Base-by-base conservation (phyloP, 1,140 invertebrate genomes). In the Dinothrombium tinctorium region DNA sequence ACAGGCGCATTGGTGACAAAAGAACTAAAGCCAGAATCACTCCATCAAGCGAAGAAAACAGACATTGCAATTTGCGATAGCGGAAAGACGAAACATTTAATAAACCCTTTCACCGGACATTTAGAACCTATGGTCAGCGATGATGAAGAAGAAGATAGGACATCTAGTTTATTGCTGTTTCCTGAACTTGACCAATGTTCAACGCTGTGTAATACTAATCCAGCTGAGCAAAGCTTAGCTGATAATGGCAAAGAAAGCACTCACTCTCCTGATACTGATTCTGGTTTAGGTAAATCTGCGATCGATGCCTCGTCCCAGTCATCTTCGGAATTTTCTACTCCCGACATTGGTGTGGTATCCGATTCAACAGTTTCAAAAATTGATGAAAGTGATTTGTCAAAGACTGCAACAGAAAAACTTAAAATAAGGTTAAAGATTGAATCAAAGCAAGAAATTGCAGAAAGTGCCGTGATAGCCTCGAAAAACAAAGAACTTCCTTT, bases 31-130 rank as follows among this genome's bases (percentile, higher is more conserved):
- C n/a, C n/a, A n/a, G n/a, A n/a, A n/a, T n/a, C n/a, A n/a, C n/a
- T n/a, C n/a, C n/a, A n/a, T n/a, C n/a, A n/a, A n/a, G n/a, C n/a
- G n/a, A n/a, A n/a, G n/a, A n/a, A n/a, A n/a, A n/a, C n/a, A n/a
- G n/a, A n/a, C n/a, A n/a, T n/a, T n/a, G n/a, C n/a, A n/a, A n/a
- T n/a, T n/a, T n/a, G n/a, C n/a, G n/a, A n/a, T n/a, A n/a, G n/a
- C n/a, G n/a, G n/a, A n/a, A 52, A 49, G 45, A 62, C 71, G 33
- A 72, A 76, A 51, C 76, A 76, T 61, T 67, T 84, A 2, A 78
- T 84, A 24, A 87, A 84, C 63, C 80, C 80, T 4, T 64, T 81
- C 45, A 83, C 80, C 4, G 80, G 80, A 11, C 70, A 77, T 47
- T 56, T 87, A 49, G 81, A 86, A 55, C 75, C 75, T 1, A 71